These are phyloP conservation scores for Sphaeramia orbicularis DNA, from an alignment of 2,797 vertebrate species.

Conservation along the genomic window DNA sequence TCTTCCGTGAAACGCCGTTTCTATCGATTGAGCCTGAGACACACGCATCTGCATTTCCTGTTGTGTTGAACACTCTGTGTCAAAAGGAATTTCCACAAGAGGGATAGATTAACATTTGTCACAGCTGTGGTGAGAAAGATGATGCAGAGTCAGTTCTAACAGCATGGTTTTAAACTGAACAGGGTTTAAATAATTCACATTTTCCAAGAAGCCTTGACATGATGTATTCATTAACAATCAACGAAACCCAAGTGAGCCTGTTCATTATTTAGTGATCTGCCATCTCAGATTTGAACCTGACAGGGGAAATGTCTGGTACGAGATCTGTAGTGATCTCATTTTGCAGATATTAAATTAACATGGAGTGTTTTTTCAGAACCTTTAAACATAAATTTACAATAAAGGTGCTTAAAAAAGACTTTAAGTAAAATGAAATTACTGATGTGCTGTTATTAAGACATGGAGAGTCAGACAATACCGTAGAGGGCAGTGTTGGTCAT, in stretches of 20 bases:
- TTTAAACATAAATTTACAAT: slow-evolving; percentile 7
- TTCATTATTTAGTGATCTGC: slow-evolving; percentile 58
- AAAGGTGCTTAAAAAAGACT: slow-evolving; percentile 7
- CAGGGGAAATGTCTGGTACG: too few relatives aligned
- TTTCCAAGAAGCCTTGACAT: slow-evolving; percentile 3
- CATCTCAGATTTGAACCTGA: slow-evolving; percentile 23
- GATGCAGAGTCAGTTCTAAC: slow-evolving; percentile 7
- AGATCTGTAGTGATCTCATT: too few relatives aligned
- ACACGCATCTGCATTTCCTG: too few relatives aligned
- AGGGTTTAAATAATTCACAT: slow-evolving; percentile 53
- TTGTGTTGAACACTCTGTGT: background rate
- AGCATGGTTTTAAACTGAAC: slow-evolving; percentile 31
- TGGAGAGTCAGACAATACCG: too few relatives aligned
- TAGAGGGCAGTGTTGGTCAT: too few relatives aligned
- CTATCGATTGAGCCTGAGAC: background rate
- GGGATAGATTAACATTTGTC: slow-evolving; percentile 43
- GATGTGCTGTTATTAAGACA: too few relatives aligned
- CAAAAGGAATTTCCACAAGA: slow-evolving; percentile 22
- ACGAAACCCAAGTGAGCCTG: slow-evolving; percentile 29
- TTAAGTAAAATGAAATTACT: too few relatives aligned
- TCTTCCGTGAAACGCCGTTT: background rate
- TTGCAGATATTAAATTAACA: slow-evolving; percentile 3
- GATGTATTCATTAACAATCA: slow-evolving; percentile 44
- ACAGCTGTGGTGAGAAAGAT: background rate
- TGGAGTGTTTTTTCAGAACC: background rate